These are phyloP conservation scores for Harpagifer antarcticus DNA, from an alignment of 2,797 vertebrate species.

Conservation along the genomic window DNA sequence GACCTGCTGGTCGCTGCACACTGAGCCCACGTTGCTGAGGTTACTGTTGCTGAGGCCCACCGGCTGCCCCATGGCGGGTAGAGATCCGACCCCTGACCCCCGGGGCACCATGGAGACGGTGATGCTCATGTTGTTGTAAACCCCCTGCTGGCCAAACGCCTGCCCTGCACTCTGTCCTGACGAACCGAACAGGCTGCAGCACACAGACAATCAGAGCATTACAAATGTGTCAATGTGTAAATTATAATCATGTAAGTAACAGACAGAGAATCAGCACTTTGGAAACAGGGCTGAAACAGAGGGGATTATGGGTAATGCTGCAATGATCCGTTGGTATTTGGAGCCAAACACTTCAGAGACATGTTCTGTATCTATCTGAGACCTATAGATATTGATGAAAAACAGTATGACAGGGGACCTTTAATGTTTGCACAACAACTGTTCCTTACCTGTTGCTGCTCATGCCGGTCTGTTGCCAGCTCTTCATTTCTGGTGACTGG, in stretches of 20 bases:
- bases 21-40: slow-evolving; percentile 87
- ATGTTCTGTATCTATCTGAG: no score
- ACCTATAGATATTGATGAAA: no score
- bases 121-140: slow-evolving; percentile 99
- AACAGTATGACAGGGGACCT: no score
- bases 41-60: slow-evolving; percentile 91
- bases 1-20: slow-evolving; percentile 94
- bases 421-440: background rate
- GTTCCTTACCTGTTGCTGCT: slow-evolving; percentile 86
- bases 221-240: background rate
- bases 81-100: slow-evolving; percentile 88
- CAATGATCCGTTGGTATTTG: no score
- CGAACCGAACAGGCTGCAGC: slow-evolving; percentile 85
- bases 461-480: slow-evolving; percentile 91
- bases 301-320: no score
- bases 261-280: no score
- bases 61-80: slow-evolving; percentile 90
- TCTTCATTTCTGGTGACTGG: slow-evolving; percentile 94
- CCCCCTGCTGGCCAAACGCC: slow-evolving; percentile 89
- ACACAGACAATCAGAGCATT: background rate
- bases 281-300: no score
- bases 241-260: background rate
- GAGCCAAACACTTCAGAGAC: no score
- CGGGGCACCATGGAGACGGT: slow-evolving; percentile 93
- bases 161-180: slow-evolving; percentile 84